phyloP scores from a whole-genome alignment of 2,113 vertebrate genomes.

The Gymnocephalus cernua region DNA sequence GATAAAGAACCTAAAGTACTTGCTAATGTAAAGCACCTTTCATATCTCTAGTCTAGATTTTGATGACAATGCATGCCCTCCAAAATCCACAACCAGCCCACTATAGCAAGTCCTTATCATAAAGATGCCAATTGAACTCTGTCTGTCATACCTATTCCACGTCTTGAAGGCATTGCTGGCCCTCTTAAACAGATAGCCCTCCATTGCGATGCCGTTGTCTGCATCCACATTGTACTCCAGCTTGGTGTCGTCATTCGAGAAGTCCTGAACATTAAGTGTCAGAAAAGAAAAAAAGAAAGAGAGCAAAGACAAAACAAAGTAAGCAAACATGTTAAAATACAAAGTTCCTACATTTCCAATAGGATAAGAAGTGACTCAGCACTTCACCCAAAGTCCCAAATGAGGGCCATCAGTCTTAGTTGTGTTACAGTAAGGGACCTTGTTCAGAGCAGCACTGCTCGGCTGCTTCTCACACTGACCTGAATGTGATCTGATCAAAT shows the following conservation, averaged over 20 bases:
- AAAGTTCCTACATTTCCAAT: background rate
- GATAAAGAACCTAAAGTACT: background rate
- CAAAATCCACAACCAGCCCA: conserved; percentile 1
- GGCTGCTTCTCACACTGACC: conserved; percentile 6
- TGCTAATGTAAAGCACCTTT: conserved; percentile 10
- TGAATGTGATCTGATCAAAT: background rate
- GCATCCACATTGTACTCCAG: conserved; percentile 96
- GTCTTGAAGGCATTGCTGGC: conserved; percentile 99
- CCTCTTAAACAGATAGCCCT: conserved; percentile 98
- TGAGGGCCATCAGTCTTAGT: background rate
- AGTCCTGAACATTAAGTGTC: conserved; percentile 86
- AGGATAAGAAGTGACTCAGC: background rate
- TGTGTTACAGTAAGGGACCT: background rate
- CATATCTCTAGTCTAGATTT: background rate
- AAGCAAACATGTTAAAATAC: conserved; percentile 14
- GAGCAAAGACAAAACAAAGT: background rate
- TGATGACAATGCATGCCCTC: background rate
- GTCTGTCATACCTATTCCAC: conserved; percentile 92
- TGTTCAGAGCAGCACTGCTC: background rate
- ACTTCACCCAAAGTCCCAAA: background rate
- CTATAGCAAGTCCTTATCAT: background rate
- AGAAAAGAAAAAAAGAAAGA: background rate
- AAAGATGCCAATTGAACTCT: background rate
- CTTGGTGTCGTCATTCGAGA: conserved; percentile 95
- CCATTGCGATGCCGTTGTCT: conserved; percentile 96